phyloP scores from a whole-genome alignment of 1,140 invertebrate species.

The Holcopasites calliopsidis region DNA sequence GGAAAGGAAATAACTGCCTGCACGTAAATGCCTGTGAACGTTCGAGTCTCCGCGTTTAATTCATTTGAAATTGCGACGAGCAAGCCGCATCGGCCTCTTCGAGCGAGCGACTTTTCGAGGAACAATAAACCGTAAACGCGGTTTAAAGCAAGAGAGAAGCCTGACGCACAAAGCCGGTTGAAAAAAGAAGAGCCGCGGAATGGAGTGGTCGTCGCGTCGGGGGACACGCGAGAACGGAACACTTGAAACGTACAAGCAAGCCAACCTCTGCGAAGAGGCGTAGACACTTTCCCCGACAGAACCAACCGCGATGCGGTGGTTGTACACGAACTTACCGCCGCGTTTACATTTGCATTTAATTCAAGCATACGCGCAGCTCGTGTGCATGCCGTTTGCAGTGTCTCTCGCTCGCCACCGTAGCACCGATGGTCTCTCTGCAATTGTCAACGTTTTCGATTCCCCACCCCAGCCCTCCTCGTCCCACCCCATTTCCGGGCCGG shows the following conservation, averaged over 20 bases:
- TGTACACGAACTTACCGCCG: background rate
- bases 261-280: background rate
- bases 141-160: background rate
- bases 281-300: constrained; percentile 5
- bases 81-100: background rate
- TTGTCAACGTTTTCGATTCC: constrained; percentile 32
- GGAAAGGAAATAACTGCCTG: too few relatives aligned
- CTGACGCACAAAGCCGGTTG: background rate
- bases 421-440: background rate
- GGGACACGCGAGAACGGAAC: background rate
- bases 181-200: background rate
- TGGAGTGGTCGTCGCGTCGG: constrained; percentile 10
- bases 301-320: background rate
- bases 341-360: constrained; percentile 44
- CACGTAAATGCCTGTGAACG: background rate
- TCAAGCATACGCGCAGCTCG: constrained; percentile 22
- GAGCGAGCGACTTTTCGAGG: constrained; percentile 7
- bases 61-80: too few relatives aligned
- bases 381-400: constrained; percentile 8
- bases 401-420: background rate
- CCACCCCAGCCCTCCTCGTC: background rate
- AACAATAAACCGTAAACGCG: constrained; percentile 20
- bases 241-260: constrained; percentile 8
- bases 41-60: too few relatives aligned
- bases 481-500: background rate